These are phyloP conservation scores for Bembecia ichneumoniformis DNA, from an alignment of 2,888 invertebrate species.

Conservation along the genomic window DNA sequence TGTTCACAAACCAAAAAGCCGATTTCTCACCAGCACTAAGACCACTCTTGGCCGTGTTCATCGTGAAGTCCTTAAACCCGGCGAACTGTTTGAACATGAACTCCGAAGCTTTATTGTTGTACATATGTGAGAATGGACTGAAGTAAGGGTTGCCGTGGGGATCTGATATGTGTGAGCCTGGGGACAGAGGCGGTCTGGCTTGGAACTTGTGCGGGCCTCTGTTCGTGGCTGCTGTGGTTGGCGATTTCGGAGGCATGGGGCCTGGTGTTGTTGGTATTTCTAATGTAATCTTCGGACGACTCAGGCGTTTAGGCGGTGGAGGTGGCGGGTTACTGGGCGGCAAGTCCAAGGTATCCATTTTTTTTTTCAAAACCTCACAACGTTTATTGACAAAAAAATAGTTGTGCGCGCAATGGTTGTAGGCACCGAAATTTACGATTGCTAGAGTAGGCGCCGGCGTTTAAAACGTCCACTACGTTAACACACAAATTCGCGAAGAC, in stretches of 20 bases:
- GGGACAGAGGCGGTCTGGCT: constrained; percentile 37
- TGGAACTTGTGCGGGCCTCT: constrained; percentile 34
- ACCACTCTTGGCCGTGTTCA: constrained; percentile 81
- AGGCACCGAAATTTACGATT: too few relatives aligned
- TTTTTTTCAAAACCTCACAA: neutral
- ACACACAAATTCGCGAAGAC: constrained; percentile 19
- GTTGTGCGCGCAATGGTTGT: too few relatives aligned
- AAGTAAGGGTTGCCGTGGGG: constrained; percentile 46
- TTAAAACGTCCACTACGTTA: constrained; percentile 15
- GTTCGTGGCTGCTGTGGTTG: constrained; percentile 32
- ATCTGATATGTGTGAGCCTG: constrained; percentile 47
- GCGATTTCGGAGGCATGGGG: constrained; percentile 30
- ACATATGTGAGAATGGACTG: constrained; percentile 61
- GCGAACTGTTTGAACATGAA: constrained; percentile 86
- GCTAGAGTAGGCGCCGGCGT: constrained; percentile 36
- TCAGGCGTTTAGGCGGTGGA: constrained; percentile 41
- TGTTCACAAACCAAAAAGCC: constrained; percentile 85
- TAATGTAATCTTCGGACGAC: constrained; percentile 62
- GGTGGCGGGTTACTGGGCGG: constrained; percentile 52
- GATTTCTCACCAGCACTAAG: constrained; percentile 87
- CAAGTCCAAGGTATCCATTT: constrained; percentile 37
- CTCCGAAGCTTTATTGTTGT: constrained; percentile 79
- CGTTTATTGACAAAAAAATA: too few relatives aligned
- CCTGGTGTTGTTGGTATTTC: constrained; percentile 48
- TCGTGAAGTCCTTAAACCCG: constrained; percentile 83